Base-by-base conservation (phyloP, 2,888 invertebrate genomes). In the Dorcus hopei region DNA sequence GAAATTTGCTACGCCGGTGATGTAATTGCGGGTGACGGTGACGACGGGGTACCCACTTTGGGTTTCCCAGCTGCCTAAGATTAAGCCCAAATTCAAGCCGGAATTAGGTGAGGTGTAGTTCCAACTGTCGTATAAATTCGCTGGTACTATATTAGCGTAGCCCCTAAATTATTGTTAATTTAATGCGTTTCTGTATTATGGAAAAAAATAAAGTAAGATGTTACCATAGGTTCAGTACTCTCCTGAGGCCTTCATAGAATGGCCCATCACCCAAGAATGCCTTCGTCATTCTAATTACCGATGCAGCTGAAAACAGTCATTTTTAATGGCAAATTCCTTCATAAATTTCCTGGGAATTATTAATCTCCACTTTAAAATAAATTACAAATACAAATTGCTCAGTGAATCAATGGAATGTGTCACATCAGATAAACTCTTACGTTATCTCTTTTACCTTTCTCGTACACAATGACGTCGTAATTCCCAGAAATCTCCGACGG, bases 381-480 rank as follows among this genome's bases (percentile, higher is more conserved):
- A n/a, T n/a, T n/a, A n/a, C n/a, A n/a, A n/a, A n/a, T n/a, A n/a
- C n/a, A n/a, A n/a, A n/a, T n/a, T n/a, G n/a, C 26, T 26, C 6
- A 33, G 6, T 33, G 5, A 33, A 7, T 7, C 19, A 19, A 19
- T 19, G 19, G 26, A 33, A 33, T 33, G 26, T 33, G 26, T 33
- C 26, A 33, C 6, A 33, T 33, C 26, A 33, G 26, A 33, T 33
- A 33, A 33, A 7, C 1, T 33, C 3, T 33, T 33, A 33, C 6
- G 6, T 33, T 33, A 33, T 33, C 26, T 33, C 26, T 26, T 9
- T 9, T 41, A 83, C 86, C 85, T 79, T 87, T 87, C 61, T 83
- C 80, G 61, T 87, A 87, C 52, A 85, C 82, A 0, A 86, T 83
- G 23, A 81, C 80, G 67, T 86, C 85, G 68, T 86, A 82, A 5